phyloP scores from a whole-genome alignment of 2,888 invertebrate genomes.

The Lapara coniferarum region DNA sequence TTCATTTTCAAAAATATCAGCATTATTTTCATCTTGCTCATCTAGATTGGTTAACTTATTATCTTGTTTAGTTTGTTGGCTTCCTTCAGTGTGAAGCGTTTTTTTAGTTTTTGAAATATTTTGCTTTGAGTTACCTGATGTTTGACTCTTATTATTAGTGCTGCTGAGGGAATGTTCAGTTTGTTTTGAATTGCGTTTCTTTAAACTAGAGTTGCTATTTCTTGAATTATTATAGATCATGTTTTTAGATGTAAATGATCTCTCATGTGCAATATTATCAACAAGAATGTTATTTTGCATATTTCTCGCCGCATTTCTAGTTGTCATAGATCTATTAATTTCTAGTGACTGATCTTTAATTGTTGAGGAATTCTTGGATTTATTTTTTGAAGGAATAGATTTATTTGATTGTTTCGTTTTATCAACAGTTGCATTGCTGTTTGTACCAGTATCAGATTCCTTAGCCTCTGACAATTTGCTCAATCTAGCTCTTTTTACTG shows the following conservation, averaged over 20 bases:
- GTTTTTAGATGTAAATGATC: neutral
- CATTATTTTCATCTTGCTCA: neutral
- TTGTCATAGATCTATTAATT: constrained; percentile 26
- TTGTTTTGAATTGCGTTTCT: neutral
- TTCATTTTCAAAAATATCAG: constrained; percentile 26
- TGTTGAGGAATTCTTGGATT: constrained; percentile 38
- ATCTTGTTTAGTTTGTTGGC: neutral
- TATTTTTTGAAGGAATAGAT: constrained; percentile 43
- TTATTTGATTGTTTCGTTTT: constrained; percentile 47
- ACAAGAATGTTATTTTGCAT: neutral
- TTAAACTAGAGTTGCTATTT: constrained; percentile 3
- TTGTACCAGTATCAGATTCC: constrained; percentile 43
- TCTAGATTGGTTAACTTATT: neutral
- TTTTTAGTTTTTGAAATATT: neutral
- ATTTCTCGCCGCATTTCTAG: constrained; percentile 11
- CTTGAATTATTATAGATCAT: neutral
- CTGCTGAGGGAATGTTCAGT: neutral
- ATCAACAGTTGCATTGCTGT: constrained; percentile 34
- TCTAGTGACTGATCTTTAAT: constrained; percentile 31
- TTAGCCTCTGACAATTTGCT: constrained; percentile 54
- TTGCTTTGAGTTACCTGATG: neutral
- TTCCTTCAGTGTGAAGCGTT: neutral
- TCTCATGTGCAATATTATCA: neutral
- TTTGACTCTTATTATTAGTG: neutral
- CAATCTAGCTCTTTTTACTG: constrained; percentile 54